A percentile compares a stretch with the other conserved stretches of the same genome.
phyloP scores from a whole-genome alignment of 2,113 vertebrate species.

The Perca fluviatilis region DNA sequence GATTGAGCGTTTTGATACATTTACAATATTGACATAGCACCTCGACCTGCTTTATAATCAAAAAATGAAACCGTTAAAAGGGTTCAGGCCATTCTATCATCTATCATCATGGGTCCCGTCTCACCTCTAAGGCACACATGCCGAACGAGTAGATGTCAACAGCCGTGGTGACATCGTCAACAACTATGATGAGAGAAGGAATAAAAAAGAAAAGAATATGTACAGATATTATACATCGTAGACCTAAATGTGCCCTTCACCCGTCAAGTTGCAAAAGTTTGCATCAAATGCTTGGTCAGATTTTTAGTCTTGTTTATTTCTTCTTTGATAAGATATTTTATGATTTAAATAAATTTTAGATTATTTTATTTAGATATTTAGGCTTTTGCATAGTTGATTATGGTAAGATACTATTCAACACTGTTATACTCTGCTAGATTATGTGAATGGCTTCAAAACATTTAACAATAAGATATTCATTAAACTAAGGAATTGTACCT shows the following conservation, averaged over 20 bases:
- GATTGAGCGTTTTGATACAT: too few species aligned
- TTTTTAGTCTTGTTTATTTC: constrained; percentile 6
- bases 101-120: constrained; percentile 32
- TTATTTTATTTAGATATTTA: background rate
- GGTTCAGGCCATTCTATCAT: background rate
- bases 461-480: background rate
- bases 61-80: too few species aligned
- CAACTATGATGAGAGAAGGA: constrained; percentile 74
- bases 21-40: too few species aligned
- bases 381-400: background rate
- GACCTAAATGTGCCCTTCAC: background rate
- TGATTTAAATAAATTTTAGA: background rate
- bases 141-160: constrained; percentile 99
- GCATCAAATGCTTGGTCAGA: background rate
- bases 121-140: constrained; percentile 98
- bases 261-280: background rate
- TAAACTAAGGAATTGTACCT: background rate
- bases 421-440: background rate
- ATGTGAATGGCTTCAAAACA: background rate
- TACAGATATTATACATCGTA: background rate
- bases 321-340: background rate
- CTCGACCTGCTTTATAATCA: too few species aligned
- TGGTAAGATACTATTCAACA: background rate
- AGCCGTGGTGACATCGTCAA: constrained; percentile 94
- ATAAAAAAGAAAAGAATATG: background rate